phyloP scores from a whole-genome alignment of 2,797 vertebrate species.

The Lagocephalus sceleratus region DNA sequence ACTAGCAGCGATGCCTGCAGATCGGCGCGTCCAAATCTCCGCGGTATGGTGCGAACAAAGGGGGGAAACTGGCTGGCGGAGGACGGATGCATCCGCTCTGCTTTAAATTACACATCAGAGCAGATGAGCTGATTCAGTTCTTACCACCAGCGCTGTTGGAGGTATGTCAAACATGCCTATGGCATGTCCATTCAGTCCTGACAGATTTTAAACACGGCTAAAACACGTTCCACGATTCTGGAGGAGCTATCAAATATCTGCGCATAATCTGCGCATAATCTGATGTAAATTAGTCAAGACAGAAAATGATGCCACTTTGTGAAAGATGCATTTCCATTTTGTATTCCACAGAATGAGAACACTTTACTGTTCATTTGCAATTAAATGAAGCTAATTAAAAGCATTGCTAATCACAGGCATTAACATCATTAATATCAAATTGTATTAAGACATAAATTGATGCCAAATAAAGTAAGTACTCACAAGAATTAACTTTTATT shows the following conservation, averaged over 20 bases:
- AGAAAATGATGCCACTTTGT: slow-evolving; percentile 9
- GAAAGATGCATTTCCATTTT: slow-evolving; percentile 25
- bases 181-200: slow-evolving; percentile 32
- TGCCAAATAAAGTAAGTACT: slow-evolving; percentile 32
- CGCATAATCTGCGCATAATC: slow-evolving; percentile 9
- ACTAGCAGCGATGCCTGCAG: slow-evolving; percentile 45
- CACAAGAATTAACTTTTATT: slow-evolving; percentile 30
- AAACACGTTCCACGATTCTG: slow-evolving; percentile 13
- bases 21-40: slow-evolving; percentile 62
- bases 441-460: slow-evolving; percentile 36
- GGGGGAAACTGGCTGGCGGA: slow-evolving; percentile 46
- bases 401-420: slow-evolving; percentile 37
- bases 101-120: slow-evolving; percentile 42
- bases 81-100: slow-evolving; percentile 43
- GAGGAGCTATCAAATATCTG: slow-evolving; percentile 5
- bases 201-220: slow-evolving; percentile 27
- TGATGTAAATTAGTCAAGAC: slow-evolving; percentile 11
- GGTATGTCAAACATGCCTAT: slow-evolving; percentile 35
- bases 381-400: slow-evolving; percentile 43
- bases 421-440: slow-evolving; percentile 33
- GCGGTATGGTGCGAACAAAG: slow-evolving; percentile 56
- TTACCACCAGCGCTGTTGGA: slow-evolving; percentile 30
- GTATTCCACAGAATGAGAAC: slow-evolving; percentile 15
- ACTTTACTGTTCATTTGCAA: slow-evolving; percentile 28
- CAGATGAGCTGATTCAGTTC: slow-evolving; percentile 40